phyloP scores from a whole-genome alignment of 2,888 invertebrate species.

The Apotomis turbidana region DNA sequence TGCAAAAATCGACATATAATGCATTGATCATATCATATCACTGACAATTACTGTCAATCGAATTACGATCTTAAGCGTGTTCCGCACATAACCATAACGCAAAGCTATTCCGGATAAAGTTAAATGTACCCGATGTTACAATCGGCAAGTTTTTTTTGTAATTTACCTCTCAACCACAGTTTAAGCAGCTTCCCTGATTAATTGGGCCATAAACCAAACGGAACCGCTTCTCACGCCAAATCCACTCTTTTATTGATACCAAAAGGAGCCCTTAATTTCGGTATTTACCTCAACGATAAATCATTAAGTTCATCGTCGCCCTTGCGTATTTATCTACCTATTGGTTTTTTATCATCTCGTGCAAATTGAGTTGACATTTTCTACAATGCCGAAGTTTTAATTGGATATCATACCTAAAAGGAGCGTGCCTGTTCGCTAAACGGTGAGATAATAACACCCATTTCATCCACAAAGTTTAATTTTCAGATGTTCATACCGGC shows the following conservation, averaged over 20 bases:
- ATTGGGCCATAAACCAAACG: conserved; percentile 27
- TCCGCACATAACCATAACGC: too few species aligned
- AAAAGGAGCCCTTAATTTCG: conserved; percentile 27
- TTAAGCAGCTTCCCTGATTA: conserved; percentile 5
- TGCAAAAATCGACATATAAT: too few species aligned
- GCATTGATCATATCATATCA: conserved; percentile 16
- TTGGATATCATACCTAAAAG: conserved; percentile 40
- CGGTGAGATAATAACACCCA: conserved; percentile 39
- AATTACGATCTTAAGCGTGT: too few species aligned
- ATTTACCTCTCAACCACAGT: conserved; percentile 9
- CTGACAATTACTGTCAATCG: too few species aligned
- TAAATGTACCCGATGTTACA: background rate
- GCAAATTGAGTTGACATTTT: conserved; percentile 30
- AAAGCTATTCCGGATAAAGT: background rate
- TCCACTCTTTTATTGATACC: conserved; percentile 22
- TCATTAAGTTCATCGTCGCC: conserved; percentile 12
- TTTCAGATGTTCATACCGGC: conserved; percentile 34
- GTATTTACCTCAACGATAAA: conserved; percentile 17
- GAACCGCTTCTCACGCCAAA: conserved; percentile 18
- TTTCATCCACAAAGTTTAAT: conserved; percentile 38
- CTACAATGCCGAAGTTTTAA: conserved; percentile 40
- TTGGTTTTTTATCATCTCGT: background rate
- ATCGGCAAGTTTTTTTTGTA: background rate
- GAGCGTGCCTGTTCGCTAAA: conserved; percentile 38
- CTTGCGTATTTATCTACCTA: background rate